These are phyloP conservation scores for Conus betulinus DNA, from an alignment of 1,140 invertebrate genomes.

Conservation along the genomic window DNA sequence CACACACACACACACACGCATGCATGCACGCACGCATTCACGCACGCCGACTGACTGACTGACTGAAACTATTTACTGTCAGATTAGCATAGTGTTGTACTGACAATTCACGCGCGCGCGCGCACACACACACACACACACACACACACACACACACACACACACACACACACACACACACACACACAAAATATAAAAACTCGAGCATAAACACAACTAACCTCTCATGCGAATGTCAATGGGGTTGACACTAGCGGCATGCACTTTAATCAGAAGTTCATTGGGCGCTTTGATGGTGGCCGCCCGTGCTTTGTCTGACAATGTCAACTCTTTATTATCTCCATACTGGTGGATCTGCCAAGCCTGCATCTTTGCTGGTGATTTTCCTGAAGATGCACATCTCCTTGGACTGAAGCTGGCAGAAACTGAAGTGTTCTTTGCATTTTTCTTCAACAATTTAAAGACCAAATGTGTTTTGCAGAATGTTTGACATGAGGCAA, in stretches of 20 bases:
- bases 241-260: constrained; percentile 92
- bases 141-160: too few relatives aligned
- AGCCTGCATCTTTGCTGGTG: constrained; percentile 58
- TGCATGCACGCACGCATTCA: too few relatives aligned
- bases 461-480: background rate
- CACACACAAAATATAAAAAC: constrained; percentile 12
- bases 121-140: too few relatives aligned
- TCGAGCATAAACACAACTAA: constrained; percentile 65
- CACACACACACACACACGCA: too few relatives aligned
- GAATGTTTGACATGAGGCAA: background rate
- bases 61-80: too few relatives aligned
- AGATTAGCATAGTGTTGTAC: too few relatives aligned
- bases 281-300: constrained; percentile 83
- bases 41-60: too few relatives aligned
- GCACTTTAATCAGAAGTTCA: constrained; percentile 87
- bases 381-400: constrained; percentile 1
- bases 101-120: too few relatives aligned
- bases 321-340: constrained; percentile 61
- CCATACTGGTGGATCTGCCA: constrained; percentile 73
- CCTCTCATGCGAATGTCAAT: constrained; percentile 92
- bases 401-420: background rate
- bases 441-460: background rate
- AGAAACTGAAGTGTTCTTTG: background rate
- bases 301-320: constrained; percentile 65
- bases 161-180: background rate